A percentile compares a stretch with the other conserved stretches of the same genome.
These are phyloP conservation scores for Stegodyphus dumicola DNA, from an alignment of 1,140 invertebrate species.

Conservation along the genomic window DNA sequence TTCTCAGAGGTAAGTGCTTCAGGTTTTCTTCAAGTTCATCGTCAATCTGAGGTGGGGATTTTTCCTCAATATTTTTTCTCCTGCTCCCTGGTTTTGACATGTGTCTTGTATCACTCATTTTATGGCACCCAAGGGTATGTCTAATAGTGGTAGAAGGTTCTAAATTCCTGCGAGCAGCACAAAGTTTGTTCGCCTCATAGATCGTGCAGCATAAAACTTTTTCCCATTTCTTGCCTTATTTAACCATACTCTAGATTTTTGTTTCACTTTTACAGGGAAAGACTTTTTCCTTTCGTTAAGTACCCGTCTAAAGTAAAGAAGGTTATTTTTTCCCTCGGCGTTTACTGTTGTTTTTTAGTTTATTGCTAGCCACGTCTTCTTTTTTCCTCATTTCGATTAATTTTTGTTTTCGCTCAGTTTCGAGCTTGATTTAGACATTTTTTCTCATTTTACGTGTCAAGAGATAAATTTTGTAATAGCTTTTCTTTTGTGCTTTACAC, in stretches of 20 bases:
- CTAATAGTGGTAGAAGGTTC: constrained; percentile 31
- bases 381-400: too few species aligned
- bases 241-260: constrained; percentile 3
- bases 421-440: too few species aligned
- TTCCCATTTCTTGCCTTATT: constrained; percentile 7
- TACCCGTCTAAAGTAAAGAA: too few species aligned
- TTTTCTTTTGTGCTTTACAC: too few species aligned
- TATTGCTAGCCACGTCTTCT: too few species aligned
- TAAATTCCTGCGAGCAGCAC: background rate
- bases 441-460: too few species aligned
- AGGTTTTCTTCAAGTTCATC: too few species aligned
- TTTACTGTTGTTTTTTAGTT: too few species aligned
- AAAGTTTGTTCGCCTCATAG: background rate
- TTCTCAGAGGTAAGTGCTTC: too few species aligned
- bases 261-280: constrained; percentile 20
- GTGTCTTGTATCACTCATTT: constrained; percentile 48
- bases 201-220: background rate
- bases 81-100: constrained; percentile 18
- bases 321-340: too few species aligned
- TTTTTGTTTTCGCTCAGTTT: too few species aligned
- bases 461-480: too few species aligned
- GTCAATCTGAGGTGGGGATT: background rate
- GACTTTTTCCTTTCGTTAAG: constrained; percentile 30
- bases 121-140: constrained; percentile 27
- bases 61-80: constrained; percentile 6